Evolutionary conservation across 1,140 invertebrate genomes (phyloP).

Genomic region (Paralvinella palmiformis): DNA sequence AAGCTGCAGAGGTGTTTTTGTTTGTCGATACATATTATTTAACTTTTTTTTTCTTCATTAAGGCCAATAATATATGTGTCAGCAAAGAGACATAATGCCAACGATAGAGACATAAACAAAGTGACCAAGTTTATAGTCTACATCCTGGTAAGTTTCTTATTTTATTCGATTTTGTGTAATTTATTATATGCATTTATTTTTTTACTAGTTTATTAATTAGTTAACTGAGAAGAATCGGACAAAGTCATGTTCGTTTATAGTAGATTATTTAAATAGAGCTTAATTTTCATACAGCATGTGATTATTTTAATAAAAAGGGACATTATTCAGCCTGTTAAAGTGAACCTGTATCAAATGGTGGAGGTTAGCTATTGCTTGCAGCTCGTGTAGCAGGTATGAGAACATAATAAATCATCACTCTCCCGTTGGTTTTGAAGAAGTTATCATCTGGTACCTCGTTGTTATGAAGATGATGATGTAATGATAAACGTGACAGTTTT

Average conservation of each 20-base stretch:
- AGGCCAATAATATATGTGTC: constrained; percentile 68
- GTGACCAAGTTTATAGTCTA: constrained; percentile 70
- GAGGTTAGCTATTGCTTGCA: too few species aligned
- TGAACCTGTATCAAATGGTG: too few species aligned
- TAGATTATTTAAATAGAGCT: not conserved
- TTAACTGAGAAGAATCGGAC: not conserved
- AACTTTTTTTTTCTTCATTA: constrained; percentile 15
- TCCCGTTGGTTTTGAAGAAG: too few species aligned
- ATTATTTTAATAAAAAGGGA: too few species aligned
- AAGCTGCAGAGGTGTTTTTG: too few species aligned
- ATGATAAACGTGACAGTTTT: too few species aligned
- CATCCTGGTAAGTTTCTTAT: constrained; percentile 57
- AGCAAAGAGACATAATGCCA: constrained; percentile 66
- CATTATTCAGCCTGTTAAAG: too few species aligned
- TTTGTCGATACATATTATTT: too few species aligned
- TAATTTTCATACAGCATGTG: not conserved
- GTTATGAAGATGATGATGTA: too few species aligned
- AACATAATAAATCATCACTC: too few species aligned
- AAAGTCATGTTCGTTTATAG: not conserved
- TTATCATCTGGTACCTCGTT: too few species aligned
- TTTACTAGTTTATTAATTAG: not conserved
- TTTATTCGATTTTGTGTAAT: not conserved
- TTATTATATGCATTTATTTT: not conserved
- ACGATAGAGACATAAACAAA: constrained; percentile 66
- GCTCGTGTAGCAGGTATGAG: too few species aligned